Conservation (phyloP, 2,888 invertebrate genomes). For the Philereme vetulata region DNA sequence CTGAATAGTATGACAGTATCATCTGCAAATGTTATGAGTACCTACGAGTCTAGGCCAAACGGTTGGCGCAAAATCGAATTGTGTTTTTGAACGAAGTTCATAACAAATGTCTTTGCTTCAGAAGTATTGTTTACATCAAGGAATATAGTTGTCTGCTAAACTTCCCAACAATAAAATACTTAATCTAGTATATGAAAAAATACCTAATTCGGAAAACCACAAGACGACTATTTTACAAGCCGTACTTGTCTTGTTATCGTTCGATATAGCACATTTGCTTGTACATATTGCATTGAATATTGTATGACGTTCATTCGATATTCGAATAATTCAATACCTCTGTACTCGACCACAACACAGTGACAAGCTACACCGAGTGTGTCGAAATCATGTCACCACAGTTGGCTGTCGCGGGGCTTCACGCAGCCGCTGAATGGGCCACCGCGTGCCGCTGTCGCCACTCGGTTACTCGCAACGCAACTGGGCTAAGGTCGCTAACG, state of each 20-base stretch:
- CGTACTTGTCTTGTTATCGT: neutral
- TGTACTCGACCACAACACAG: constrained; percentile 27
- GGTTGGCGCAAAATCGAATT: no score
- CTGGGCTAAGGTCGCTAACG: constrained; percentile 74
- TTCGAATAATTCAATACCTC: constrained; percentile 23
- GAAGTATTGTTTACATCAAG: no score
- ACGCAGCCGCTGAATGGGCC: constrained; percentile 36
- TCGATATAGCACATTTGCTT: constrained; percentile 3
- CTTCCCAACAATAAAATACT: no score
- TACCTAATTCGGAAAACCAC: neutral
- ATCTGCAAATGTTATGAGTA: no score
- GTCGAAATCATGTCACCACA: constrained; percentile 51
- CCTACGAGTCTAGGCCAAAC: no score
- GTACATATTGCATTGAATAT: constrained; percentile 15
- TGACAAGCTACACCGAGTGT: constrained; percentile 38
- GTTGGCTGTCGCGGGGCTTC: constrained; percentile 45
- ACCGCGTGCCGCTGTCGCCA: constrained; percentile 30
- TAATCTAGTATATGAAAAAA: neutral
- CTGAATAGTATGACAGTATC: no score
- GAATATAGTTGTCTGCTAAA: no score
- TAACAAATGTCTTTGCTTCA: no score
- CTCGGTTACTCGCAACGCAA: constrained; percentile 57
- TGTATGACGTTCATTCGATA: constrained; percentile 24
- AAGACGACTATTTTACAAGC: neutral
- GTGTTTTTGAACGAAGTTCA: no score